Evolutionary conservation across 2,888 invertebrate species (phyloP), one percentile per base, ranked within the genome.

Genomic region (Mesochorus sp.): DNA sequence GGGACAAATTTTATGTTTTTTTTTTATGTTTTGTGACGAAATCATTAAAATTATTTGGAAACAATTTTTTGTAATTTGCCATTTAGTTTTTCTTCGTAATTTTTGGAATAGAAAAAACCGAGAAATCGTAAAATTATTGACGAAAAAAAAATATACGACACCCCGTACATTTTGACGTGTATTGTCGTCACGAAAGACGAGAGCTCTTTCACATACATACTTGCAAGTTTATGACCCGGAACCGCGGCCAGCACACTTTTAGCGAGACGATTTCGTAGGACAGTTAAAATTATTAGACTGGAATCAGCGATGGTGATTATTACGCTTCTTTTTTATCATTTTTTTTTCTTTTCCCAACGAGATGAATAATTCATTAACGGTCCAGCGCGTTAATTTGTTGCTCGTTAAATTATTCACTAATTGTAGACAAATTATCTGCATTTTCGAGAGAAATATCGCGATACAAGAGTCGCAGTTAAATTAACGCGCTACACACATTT

Each of bases 251-350:
- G n/a, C n/a, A 55, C 49, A 31, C 53, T 71, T 64, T 59, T 53
- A 26, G 59, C 17, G n/a, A 17, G 42, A 31, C 24, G 37, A 37
- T 59, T 49, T 34, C 28, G 42, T 5, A 51, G 61, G 10, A 39
- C 44, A 26, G 59, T 78, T 74, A 66, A 78, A 78, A 53, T 78
- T 74, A 78, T 66, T 61, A 44, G 74, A 75, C 42, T 75, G 66
- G 78, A 79, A 75, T 79, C 59, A 67, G 28, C 53, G 61, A 44
- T 53, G 26, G 19, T 75, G 61, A 59, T 59, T n/a, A n/a, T n/a
- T 57, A 55, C 44, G 24, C 10, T 31, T 55, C 31, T 67, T 53
- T 21, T 42, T 26, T 53, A 17, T 8, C 17, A n/a, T 17, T 44
- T 44, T 44, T 8, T 44, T 44, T 17, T 19, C 12, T 12, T 44